Percentiles rank a stretch among this genome's conserved stretches.
These are phyloP conservation scores for Trididemnum miniatum DNA, from an alignment of 23 tunicate genomes.

Conservation along the genomic window DNA sequence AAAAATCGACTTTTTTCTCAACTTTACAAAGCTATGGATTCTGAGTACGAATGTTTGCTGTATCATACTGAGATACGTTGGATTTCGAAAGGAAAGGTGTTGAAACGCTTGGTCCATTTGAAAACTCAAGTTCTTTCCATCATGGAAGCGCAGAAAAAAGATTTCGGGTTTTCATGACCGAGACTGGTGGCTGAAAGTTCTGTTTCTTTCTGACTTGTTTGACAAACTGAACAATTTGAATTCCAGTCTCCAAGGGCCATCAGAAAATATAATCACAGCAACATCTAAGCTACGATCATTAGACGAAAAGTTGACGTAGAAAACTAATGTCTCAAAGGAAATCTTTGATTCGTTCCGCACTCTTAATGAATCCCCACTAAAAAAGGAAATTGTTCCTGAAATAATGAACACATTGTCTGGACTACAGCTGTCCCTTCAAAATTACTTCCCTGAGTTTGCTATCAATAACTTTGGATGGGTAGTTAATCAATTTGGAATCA, in stretches of 20 bases:
- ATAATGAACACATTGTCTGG: constrained; percentile 60
- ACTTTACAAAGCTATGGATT: constrained; percentile 56
- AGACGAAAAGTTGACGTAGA: constrained; percentile 63
- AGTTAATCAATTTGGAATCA: constrained; percentile 61
- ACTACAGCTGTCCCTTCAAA: constrained; percentile 53
- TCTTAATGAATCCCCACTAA: constrained; percentile 47
- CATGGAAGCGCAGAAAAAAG: constrained; percentile 61
- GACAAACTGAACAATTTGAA: constrained; percentile 69
- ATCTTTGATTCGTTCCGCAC: constrained; percentile 64
- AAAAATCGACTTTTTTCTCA: constrained; percentile 52
- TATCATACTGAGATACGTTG: constrained; percentile 52
- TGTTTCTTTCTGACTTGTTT: constrained; percentile 74
- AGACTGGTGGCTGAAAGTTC: constrained; percentile 64
- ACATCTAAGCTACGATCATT: constrained; percentile 62
- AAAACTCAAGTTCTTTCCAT: constrained; percentile 63
- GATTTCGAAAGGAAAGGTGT: constrained; percentile 71
- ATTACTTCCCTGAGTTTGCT: constrained; percentile 66
- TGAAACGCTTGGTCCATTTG: constrained; percentile 54
- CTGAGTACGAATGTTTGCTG: constrained; percentile 54
- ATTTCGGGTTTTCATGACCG: constrained; percentile 59
- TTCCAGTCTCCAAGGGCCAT: constrained; percentile 72
- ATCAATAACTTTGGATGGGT: constrained; percentile 64
- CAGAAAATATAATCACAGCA: constrained; percentile 66
- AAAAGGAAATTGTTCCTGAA: constrained; percentile 53
- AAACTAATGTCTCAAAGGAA: constrained; percentile 56